Conservation (phyloP, 2,888 invertebrate genomes). For the Chouioia cunea region DNA sequence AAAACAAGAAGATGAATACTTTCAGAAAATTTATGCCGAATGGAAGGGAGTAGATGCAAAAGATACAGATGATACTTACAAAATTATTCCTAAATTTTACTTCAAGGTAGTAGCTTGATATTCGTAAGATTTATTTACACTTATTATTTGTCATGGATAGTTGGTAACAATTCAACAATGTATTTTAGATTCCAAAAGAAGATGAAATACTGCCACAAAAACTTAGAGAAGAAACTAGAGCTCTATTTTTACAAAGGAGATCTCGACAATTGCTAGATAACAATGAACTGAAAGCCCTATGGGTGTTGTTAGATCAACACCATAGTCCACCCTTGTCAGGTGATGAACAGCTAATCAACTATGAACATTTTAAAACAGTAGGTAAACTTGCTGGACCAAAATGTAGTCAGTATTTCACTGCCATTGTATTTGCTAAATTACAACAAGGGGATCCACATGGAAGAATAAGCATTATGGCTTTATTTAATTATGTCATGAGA, state of each 20-base stretch:
- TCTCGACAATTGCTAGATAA: conserved; percentile 88
- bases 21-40: conserved; percentile 70
- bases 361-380: conserved; percentile 86
- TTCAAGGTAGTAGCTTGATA: conserved; percentile 69
- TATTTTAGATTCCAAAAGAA: conserved; percentile 75
- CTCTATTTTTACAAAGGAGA: conserved; percentile 87
- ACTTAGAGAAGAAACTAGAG: conserved; percentile 88
- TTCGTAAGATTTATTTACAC: not conserved
- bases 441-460: conserved; percentile 89
- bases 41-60: conserved; percentile 70
- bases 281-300: conserved; percentile 87
- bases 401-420: conserved; percentile 84
- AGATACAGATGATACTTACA: conserved; percentile 70
- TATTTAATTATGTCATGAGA: conserved; percentile 96
- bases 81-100: conserved; percentile 81
- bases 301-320: conserved; percentile 86
- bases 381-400: conserved; percentile 81
- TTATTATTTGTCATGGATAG: conserved; percentile 5
- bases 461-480: conserved; percentile 86
- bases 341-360: conserved; percentile 88
- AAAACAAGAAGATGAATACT: conserved; percentile 70
- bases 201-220: conserved; percentile 84
- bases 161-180: conserved; percentile 10
- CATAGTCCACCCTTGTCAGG: conserved; percentile 80
- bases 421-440: conserved; percentile 88